Evolutionary conservation across 2,113 vertebrate genomes (phyloP).

Genomic region (Epinephelus fuscoguttatus): DNA sequence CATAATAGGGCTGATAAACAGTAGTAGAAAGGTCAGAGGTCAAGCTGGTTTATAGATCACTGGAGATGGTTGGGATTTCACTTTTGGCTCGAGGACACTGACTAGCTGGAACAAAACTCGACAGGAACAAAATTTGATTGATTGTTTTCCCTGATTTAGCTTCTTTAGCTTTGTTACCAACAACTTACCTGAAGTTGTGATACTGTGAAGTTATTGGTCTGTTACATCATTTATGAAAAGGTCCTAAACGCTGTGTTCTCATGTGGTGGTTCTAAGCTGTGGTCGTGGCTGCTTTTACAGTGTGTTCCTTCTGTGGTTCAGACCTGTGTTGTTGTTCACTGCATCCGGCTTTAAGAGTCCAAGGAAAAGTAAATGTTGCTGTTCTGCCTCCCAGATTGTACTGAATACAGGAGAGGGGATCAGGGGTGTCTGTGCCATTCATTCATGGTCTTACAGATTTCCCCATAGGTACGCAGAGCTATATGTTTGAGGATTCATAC

Average conservation of each 20-base stretch:
- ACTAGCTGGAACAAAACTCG: no score
- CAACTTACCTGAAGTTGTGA: conserved; percentile 49
- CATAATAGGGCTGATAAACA: conserved; percentile 16
- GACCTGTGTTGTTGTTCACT: conserved; percentile 12
- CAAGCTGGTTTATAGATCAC: neutral
- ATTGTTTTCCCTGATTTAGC: conserved; percentile 5
- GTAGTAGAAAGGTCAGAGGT: neutral
- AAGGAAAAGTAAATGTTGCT: neutral
- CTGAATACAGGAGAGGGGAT: neutral
- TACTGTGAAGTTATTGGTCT: conserved; percentile 70
- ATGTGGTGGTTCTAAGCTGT: conserved; percentile 24
- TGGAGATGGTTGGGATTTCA: neutral
- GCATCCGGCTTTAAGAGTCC: neutral
- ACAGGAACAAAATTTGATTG: neutral
- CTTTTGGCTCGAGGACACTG: conserved; percentile 5
- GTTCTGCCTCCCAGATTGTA: neutral
- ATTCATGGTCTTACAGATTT: neutral
- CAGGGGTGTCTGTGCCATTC: neutral
- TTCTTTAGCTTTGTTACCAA: conserved; percentile 34
- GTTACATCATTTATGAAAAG: neutral
- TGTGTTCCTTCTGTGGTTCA: neutral
- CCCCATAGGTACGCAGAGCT: neutral
- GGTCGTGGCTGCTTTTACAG: neutral
- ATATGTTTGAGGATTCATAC: no score
- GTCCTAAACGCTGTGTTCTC: conserved; percentile 12